Conservation (phyloP, 2,888 invertebrate genomes). For the Criorhina ranunculi region DNA sequence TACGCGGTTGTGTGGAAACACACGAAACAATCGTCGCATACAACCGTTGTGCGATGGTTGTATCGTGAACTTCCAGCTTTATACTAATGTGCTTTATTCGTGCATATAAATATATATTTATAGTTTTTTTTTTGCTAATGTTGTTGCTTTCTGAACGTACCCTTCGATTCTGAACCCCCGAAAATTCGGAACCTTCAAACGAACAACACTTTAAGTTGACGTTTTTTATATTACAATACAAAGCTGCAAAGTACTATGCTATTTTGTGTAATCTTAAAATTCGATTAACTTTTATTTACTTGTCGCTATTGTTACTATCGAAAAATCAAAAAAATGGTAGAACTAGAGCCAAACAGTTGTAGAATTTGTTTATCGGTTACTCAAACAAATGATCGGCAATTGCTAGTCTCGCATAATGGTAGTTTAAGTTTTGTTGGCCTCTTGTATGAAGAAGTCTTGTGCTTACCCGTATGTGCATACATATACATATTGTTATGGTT, state of each 20-base stretch:
- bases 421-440: slow-evolving; percentile 73
- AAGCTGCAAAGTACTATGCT: not conserved
- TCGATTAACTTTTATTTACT: too few species aligned
- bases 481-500: not conserved
- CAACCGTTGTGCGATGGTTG: too few species aligned
- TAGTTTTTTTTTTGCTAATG: not conserved
- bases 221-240: slow-evolving; percentile 4
- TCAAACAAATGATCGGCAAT: slow-evolving; percentile 77
- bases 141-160: not conserved
- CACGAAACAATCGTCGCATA: too few species aligned
- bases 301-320: too few species aligned
- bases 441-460: slow-evolving; percentile 78
- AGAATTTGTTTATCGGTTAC: slow-evolving; percentile 78
- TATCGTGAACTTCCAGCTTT: too few species aligned
- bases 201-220: slow-evolving; percentile 7
- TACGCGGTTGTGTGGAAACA: too few species aligned
- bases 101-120: too few species aligned
- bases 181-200: not conserved
- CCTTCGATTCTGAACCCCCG: not conserved
- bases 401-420: slow-evolving; percentile 57
- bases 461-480: slow-evolving; percentile 70
- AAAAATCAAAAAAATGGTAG: slow-evolving; percentile 33
- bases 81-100: too few species aligned
- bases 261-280: too few species aligned
- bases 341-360: slow-evolving; percentile 78